These are phyloP conservation scores for Ctenoplectra terminalis DNA, from an alignment of 1,140 invertebrate genomes.

Conservation along the genomic window DNA sequence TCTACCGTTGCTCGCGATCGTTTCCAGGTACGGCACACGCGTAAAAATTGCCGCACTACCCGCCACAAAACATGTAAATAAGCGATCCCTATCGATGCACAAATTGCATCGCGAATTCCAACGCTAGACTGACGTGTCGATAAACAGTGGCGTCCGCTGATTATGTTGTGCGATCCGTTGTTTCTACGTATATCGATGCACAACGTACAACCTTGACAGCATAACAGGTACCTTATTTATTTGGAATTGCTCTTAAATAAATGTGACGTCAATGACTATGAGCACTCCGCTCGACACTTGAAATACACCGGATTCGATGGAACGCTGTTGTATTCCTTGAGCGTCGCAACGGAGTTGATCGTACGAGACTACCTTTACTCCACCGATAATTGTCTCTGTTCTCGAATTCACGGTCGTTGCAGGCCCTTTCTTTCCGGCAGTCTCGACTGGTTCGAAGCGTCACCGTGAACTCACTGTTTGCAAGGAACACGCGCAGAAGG, in stretches of 20 bases:
- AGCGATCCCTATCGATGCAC: background rate
- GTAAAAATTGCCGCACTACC: background rate
- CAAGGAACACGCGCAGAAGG: constrained; percentile 18
- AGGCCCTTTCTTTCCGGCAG: background rate
- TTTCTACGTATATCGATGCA: constrained; percentile 19
- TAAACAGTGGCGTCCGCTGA: background rate
- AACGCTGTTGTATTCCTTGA: background rate
- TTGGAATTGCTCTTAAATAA: constrained; percentile 1
- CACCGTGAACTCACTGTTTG: constrained; percentile 16
- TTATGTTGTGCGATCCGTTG: background rate
- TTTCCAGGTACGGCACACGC: constrained; percentile 3
- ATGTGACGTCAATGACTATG: background rate
- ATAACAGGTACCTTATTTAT: background rate
- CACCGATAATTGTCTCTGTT: background rate
- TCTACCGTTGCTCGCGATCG: background rate
- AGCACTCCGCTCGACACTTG: background rate
- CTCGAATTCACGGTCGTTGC: background rate
- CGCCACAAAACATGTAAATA: background rate
- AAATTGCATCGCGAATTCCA: background rate
- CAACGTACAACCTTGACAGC: background rate
- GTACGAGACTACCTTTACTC: background rate
- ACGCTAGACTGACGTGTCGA: background rate
- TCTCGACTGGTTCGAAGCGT: constrained; percentile 14
- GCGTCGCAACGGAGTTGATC: background rate
- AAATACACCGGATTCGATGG: background rate